Evolutionary conservation across 2,888 invertebrate species (phyloP).

Genomic region (Cosmorhoe ocellata): DNA sequence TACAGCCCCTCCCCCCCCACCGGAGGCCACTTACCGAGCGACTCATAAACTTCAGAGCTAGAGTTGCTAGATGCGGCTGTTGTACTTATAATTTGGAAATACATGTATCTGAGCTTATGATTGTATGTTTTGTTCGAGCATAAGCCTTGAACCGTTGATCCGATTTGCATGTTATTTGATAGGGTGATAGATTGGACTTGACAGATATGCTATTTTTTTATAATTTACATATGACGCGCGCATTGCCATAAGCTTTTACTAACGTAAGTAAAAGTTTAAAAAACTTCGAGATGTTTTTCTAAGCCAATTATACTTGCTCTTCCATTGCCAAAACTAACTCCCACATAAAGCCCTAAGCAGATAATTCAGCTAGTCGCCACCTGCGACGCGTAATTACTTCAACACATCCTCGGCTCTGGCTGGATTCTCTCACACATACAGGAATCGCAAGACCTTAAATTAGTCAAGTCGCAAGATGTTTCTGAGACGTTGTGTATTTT

Average conservation of each 20-base stretch:
- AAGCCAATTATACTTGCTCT: slow-evolving; percentile 32
- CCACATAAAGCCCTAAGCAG: slow-evolving; percentile 63
- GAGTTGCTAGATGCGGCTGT: slow-evolving; percentile 48
- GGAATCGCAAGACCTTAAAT: slow-evolving; percentile 13
- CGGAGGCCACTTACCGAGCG: slow-evolving; percentile 60
- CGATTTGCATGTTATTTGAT: no score
- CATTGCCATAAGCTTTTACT: no score
- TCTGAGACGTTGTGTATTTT: neutral
- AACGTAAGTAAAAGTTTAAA: no score
- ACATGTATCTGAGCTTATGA: neutral
- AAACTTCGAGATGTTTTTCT: no score
- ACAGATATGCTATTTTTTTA: no score
- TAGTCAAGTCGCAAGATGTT: neutral
- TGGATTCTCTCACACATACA: slow-evolving; percentile 42
- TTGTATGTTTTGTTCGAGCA: no score
- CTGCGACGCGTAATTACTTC: slow-evolving; percentile 71
- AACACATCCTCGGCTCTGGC: slow-evolving; percentile 47
- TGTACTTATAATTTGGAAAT: neutral
- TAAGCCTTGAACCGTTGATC: no score
- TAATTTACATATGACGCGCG: no score
- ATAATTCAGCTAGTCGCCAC: slow-evolving; percentile 74
- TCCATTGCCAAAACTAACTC: slow-evolving; percentile 38
- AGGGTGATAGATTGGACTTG: no score
- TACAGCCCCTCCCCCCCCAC: slow-evolving; percentile 52
- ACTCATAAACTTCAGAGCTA: slow-evolving; percentile 56